Base-by-base conservation (phyloP, 2,113 vertebrate genomes). In the Coregonus clupeaformis region DNA sequence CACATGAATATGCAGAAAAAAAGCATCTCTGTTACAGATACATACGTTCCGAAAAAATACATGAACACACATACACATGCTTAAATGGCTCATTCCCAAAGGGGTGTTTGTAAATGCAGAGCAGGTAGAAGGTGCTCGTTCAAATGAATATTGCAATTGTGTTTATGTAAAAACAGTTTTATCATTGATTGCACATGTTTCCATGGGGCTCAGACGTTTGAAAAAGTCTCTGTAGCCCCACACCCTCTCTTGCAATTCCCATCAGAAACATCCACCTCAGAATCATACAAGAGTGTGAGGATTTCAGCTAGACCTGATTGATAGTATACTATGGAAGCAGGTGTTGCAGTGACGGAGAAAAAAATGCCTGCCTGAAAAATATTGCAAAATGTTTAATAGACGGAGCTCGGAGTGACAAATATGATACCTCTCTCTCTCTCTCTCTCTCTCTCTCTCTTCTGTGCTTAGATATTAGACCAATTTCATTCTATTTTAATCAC, bases 121-220 rank as follows among this genome's bases (percentile, higher is more conserved):
- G 74, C 66, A 82, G 79, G 73, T 75, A 76, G 79, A 85, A 89
- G 81, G 70, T 83, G 80, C 71, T 77, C 80, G 16, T 81, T 88
- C 78, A 86, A 83, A 85, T 80, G 32, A 83, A 85, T 82, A 81
- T 69, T 79, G 74, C 67, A 67, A 68, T 83, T 77, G 59, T 89
- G 71, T 85, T 82, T 69, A 81, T 84, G 75, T 77, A 87, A 75
- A 69, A 86, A 77, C 72, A 73, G 52, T 84, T 79, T 87, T 82
- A 79, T 80, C 73, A 83, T 67, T 83, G 67, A 72, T 82, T 84
- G 71, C 75, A 76, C 65, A 78, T 75, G 76, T 60, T 73, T 87
- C 67, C 68, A 74, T 68, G 73, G 69, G 75, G 73, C 72, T 77
- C 45, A 68, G 62, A 73, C 73, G 64, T 57, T 55, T 60, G 16